Evolutionary conservation across 1,140 invertebrate species (phyloP).

Genomic region (Lucilia cuprina): DNA sequence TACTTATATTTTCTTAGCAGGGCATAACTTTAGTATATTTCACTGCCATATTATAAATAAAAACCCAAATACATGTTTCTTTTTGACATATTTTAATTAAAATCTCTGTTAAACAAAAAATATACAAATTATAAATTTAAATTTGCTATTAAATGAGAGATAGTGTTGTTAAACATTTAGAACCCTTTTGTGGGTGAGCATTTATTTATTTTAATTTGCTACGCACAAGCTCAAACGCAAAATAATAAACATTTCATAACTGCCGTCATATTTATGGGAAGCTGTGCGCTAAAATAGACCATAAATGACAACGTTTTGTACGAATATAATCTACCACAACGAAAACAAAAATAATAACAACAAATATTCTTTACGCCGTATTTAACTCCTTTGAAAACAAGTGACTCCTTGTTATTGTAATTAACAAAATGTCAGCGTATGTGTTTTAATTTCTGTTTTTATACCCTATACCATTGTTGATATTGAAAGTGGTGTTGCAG

Average conservation of each 20-base stretch:
- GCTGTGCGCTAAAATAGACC: not conserved
- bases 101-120: not conserved
- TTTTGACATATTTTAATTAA: not conserved
- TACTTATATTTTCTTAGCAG: no score
- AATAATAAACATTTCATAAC: not conserved
- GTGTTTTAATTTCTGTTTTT: not conserved
- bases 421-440: not conserved
- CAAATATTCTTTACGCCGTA: conserved; percentile 4
- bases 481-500: no score
- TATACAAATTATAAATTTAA: not conserved
- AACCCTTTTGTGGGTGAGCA: not conserved
- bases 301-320: not conserved
- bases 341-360: not conserved
- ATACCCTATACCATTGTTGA: no score
- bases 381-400: not conserved
- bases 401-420: not conserved
- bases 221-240: not conserved
- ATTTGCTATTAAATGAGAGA: not conserved
- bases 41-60: no score
- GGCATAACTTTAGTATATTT: no score
- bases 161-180: not conserved
- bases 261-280: not conserved
- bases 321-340: not conserved
- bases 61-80: no score
- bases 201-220: not conserved